Evolutionary conservation across 2,113 vertebrate species (phyloP).

Genomic region (Oncorhynchus masou): DNA sequence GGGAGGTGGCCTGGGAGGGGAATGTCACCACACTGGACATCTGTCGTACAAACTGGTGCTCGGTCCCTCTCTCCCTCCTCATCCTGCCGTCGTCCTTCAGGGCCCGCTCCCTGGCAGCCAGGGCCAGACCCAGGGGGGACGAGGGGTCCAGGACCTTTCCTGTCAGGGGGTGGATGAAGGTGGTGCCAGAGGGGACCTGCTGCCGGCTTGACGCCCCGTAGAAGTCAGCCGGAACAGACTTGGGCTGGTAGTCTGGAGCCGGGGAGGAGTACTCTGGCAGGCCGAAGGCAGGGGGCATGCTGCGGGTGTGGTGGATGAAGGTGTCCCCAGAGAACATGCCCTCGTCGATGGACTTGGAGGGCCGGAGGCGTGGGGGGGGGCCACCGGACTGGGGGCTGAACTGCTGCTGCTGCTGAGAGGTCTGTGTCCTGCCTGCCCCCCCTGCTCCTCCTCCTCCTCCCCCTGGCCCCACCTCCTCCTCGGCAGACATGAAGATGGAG

Average conservation of each 20-base stretch:
- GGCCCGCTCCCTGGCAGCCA: constrained; percentile 86
- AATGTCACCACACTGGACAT: constrained; percentile 66
- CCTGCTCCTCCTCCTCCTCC: constrained; percentile 51
- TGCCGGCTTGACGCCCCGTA: constrained; percentile 66
- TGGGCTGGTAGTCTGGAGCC: constrained; percentile 74
- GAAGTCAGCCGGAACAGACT: constrained; percentile 73
- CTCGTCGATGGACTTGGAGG: constrained; percentile 92
- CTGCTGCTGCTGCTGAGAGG: constrained; percentile 68
- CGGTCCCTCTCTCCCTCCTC: constrained; percentile 64
- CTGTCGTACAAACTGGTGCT: constrained; percentile 74
- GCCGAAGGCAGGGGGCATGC: constrained; percentile 79
- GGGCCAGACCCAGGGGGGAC: constrained; percentile 85
- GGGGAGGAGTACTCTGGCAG: constrained; percentile 76
- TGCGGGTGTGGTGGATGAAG: constrained; percentile 82
- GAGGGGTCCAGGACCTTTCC: constrained; percentile 88
- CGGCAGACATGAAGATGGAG: constrained; percentile 89
- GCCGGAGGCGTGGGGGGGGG: constrained; percentile 77
- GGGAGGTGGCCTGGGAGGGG: constrained; percentile 66
- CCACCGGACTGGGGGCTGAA: constrained; percentile 59
- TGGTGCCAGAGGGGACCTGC: constrained; percentile 56
- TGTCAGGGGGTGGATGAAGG: constrained; percentile 89
- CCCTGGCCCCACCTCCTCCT: constrained; percentile 70
- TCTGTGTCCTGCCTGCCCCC: constrained; percentile 59
- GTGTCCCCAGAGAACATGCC: constrained; percentile 89
- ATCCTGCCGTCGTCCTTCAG: constrained; percentile 80